phyloP scores from a whole-genome alignment of 2,113 vertebrate genomes.

The Verasper variegatus region DNA sequence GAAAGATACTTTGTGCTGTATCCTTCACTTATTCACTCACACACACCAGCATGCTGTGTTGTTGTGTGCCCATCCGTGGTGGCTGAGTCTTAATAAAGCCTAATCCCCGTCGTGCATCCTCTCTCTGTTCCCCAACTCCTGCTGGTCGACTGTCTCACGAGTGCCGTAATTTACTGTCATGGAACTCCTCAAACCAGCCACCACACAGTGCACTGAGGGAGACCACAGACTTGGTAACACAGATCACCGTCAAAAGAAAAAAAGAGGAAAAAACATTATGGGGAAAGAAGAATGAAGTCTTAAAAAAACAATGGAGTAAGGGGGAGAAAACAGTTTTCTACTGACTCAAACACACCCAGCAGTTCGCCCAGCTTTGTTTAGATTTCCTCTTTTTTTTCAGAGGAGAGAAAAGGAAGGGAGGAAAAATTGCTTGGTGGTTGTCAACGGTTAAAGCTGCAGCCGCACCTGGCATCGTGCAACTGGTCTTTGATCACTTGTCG shows the following conservation, averaged over 20 bases:
- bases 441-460: slow-evolving; percentile 75
- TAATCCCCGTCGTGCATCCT: slow-evolving; percentile 76
- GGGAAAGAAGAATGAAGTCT: slow-evolving; percentile 57
- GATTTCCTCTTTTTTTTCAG: slow-evolving; percentile 41
- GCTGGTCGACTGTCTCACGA: slow-evolving; percentile 78
- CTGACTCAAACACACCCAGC: slow-evolving; percentile 68
- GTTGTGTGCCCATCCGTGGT: slow-evolving; percentile 68
- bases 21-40: slow-evolving; percentile 55
- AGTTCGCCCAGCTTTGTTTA: slow-evolving; percentile 72
- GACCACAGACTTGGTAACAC: slow-evolving; percentile 56
- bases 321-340: slow-evolving; percentile 56
- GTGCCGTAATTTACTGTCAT: slow-evolving; percentile 82
- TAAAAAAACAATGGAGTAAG: slow-evolving; percentile 71
- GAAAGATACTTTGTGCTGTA: slow-evolving; percentile 57
- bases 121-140: slow-evolving; percentile 78
- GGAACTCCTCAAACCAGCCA: slow-evolving; percentile 77
- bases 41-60: slow-evolving; percentile 68
- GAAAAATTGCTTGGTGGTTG: slow-evolving; percentile 67
- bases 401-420: slow-evolving; percentile 42
- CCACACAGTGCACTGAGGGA: slow-evolving; percentile 69
- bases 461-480: slow-evolving; percentile 77
- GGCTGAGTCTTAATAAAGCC: slow-evolving; percentile 79
- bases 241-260: slow-evolving; percentile 65
- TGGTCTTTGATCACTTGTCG: slow-evolving; percentile 83
- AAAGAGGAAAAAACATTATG: slow-evolving; percentile 32